phyloP scores from a whole-genome alignment of 1,140 invertebrate species.

The Monochamus saltuarius region DNA sequence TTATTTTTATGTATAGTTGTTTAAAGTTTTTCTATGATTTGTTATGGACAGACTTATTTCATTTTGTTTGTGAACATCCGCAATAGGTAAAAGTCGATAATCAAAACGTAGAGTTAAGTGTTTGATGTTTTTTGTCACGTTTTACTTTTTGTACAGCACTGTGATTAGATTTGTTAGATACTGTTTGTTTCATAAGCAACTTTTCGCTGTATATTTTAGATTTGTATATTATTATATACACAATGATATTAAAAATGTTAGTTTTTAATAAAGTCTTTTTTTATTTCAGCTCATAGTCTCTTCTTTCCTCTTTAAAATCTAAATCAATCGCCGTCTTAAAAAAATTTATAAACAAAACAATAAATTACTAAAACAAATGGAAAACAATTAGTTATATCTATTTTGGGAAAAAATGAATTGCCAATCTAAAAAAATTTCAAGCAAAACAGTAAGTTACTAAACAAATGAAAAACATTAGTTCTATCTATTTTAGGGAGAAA shows the following conservation, averaged over 20 bases:
- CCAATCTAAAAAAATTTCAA: too few relatives aligned
- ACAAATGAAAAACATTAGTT: neutral
- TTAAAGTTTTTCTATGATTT: constrained; percentile 21
- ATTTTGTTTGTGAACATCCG: constrained; percentile 23
- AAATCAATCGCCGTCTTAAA: too few relatives aligned
- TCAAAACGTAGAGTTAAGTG: constrained; percentile 31
- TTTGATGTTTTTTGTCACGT: constrained; percentile 29
- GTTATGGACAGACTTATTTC: constrained; percentile 17
- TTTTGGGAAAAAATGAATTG: too few relatives aligned
- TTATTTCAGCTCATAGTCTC: neutral
- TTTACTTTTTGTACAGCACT: constrained; percentile 41
- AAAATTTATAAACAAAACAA: too few relatives aligned
- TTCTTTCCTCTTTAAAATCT: neutral
- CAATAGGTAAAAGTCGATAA: constrained; percentile 26
- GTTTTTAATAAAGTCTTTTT: constrained; percentile 31
- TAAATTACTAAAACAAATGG: too few relatives aligned
- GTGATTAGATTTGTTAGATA: constrained; percentile 41
- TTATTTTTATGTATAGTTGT: constrained; percentile 24
- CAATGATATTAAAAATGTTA: constrained; percentile 35
- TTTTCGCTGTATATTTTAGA: constrained; percentile 37
- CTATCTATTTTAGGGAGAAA: too few relatives aligned
- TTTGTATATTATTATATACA: constrained; percentile 34
- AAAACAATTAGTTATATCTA: too few relatives aligned
- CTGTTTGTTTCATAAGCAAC: constrained; percentile 29
- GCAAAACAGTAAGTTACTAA: neutral